Evolutionary conservation across 2,113 vertebrate genomes (phyloP).

Genomic region (Myanophis thanlyinensis): DNA sequence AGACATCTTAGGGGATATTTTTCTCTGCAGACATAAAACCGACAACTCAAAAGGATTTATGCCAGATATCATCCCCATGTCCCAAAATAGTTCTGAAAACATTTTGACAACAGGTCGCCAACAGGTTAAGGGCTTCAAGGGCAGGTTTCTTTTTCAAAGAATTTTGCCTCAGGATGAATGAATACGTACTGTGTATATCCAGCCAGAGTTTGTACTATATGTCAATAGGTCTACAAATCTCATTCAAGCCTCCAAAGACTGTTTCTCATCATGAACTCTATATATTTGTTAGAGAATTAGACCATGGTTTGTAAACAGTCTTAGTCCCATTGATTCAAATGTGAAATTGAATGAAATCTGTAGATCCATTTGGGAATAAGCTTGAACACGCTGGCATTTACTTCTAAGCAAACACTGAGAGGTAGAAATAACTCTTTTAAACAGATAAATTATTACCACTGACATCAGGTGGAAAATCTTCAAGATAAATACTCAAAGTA

Average conservation of each 20-base stretch:
- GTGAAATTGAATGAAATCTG: not conserved
- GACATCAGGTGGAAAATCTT: not conserved
- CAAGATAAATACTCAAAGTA: not conserved
- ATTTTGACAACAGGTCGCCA: constrained; percentile 7
- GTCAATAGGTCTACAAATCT: not conserved
- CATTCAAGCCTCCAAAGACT: not conserved
- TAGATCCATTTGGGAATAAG: not conserved
- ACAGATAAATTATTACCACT: not conserved
- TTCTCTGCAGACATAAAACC: not conserved
- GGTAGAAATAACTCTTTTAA: not conserved
- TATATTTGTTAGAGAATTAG: not conserved
- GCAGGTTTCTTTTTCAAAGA: constrained; percentile 16
- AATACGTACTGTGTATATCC: not conserved
- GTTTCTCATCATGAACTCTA: not conserved
- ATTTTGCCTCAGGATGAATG: not conserved
- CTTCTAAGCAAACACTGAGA: not conserved
- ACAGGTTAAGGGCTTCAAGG: constrained; percentile 18
- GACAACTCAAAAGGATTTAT: not conserved
- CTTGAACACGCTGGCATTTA: not conserved
- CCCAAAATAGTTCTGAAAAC: constrained; percentile 19
- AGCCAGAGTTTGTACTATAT: not conserved
- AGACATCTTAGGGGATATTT: not conserved
- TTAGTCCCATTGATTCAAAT: not conserved
- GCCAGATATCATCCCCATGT: not conserved
- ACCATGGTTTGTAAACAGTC: not conserved